These are phyloP conservation scores for Falco rusticolus DNA, from an alignment of 2,797 vertebrate species.

Conservation along the genomic window DNA sequence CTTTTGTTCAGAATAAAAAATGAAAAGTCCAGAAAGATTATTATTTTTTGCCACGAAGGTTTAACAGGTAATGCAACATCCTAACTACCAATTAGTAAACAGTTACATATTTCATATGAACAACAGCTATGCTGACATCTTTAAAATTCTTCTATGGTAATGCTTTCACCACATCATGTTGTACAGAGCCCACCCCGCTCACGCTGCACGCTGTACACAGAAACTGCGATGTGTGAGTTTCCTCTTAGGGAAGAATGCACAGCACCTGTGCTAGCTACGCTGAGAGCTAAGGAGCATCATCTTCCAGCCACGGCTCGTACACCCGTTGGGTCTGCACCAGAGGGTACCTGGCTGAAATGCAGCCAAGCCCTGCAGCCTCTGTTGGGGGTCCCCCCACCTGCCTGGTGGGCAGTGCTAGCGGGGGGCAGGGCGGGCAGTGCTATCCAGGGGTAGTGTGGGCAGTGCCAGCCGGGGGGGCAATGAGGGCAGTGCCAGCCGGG, in stretches of 20 bases:
- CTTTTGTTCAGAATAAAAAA: background rate
- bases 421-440: too few relatives aligned
- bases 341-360: background rate
- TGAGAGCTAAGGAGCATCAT: background rate
- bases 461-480: too few relatives aligned
- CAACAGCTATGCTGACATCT: background rate
- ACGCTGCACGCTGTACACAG: background rate
- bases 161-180: background rate
- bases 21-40: background rate
- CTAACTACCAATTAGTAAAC: background rate
- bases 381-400: too few relatives aligned
- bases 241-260: background rate
- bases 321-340: background rate
- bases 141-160: background rate
- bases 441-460: too few relatives aligned
- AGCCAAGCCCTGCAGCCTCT: too few relatives aligned
- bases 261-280: background rate
- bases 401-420: too few relatives aligned
- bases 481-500: too few relatives aligned
- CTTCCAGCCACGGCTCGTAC: background rate
- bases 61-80: background rate
- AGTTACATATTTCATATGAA: background rate
- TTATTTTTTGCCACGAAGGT: background rate
- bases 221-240: background rate
- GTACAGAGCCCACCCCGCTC: background rate